These are phyloP conservation scores for Acrocyrtus sp. DNA, from an alignment of 2,888 invertebrate species.

Conservation along the genomic window DNA sequence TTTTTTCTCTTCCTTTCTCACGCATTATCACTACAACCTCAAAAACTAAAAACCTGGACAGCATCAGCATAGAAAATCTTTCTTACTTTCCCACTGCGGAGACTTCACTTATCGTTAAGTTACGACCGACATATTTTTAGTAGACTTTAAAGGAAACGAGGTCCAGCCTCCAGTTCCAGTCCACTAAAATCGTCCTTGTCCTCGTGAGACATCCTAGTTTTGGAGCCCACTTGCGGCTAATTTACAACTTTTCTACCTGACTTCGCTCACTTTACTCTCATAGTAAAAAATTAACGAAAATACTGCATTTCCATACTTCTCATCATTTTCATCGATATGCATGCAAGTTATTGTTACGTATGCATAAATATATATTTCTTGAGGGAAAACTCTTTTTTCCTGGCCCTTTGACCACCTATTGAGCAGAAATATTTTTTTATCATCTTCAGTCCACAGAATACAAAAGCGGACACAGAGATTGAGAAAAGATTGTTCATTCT, in stretches of 20 bases:
- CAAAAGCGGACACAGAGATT: no score
- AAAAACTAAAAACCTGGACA: no score
- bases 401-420: constrained; percentile 46
- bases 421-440: constrained; percentile 18
- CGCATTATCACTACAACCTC: constrained; percentile 14
- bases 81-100: constrained; percentile 9
- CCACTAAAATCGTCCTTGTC: neutral
- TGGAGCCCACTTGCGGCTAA: constrained; percentile 51
- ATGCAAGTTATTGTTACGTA: neutral
- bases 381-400: constrained; percentile 27
- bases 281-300: no score
- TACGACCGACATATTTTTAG: constrained; percentile 34
- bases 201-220: constrained; percentile 19
- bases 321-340: neutral
- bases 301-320: no score
- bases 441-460: neutral
- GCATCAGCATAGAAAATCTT: no score
- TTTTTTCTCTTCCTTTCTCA: constrained; percentile 29
- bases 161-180: neutral
- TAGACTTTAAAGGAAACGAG: neutral
- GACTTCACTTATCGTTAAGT: constrained; percentile 2
- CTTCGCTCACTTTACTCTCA: constrained; percentile 8
- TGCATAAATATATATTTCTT: constrained; percentile 5
- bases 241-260: constrained; percentile 35
- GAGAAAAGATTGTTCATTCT: no score